A percentile compares a stretch with the other conserved stretches of the same genome.
These are phyloP conservation scores for Stichopus horrens DNA, from an alignment of 53 echinoderm and acorn worm genomes.

Conservation along the genomic window DNA sequence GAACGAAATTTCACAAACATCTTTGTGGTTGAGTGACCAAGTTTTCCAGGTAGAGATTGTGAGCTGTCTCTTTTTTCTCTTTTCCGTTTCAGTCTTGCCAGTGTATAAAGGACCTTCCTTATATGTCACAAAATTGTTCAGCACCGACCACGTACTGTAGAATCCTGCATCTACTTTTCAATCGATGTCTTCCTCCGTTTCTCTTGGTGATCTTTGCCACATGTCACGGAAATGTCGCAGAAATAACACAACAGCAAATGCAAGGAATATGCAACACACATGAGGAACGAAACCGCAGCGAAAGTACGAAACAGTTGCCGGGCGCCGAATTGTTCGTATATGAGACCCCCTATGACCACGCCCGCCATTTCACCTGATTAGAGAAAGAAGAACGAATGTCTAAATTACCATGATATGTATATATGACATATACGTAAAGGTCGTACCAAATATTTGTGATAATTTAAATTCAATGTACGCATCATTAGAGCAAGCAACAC, in stretches of 20 bases:
- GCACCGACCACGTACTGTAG: no score
- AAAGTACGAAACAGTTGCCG: conserved; percentile 26
- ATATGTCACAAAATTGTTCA: no score
- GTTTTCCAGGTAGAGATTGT: no score
- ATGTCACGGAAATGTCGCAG: no score
- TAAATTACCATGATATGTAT: neutral
- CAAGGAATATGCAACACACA: neutral
- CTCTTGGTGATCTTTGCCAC: no score
- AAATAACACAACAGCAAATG: neutral
- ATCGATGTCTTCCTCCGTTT: no score
- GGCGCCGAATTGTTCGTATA: conserved; percentile 18
- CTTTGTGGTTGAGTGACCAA: no score
- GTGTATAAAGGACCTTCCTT: no score
- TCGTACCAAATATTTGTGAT: neutral
- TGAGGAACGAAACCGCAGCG: conserved; percentile 7
- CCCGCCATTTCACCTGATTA: conserved; percentile 45
- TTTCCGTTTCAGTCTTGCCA: no score
- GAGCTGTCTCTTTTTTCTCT: no score
- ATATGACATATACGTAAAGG: neutral
- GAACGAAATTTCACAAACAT: no score
- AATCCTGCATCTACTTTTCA: no score
- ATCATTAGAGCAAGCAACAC: neutral
- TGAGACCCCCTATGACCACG: conserved; percentile 39
- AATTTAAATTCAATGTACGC: neutral
- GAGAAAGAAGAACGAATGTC: neutral